Conservation (phyloP, 2,113 vertebrate species). For the Centropristis striata region DNA sequence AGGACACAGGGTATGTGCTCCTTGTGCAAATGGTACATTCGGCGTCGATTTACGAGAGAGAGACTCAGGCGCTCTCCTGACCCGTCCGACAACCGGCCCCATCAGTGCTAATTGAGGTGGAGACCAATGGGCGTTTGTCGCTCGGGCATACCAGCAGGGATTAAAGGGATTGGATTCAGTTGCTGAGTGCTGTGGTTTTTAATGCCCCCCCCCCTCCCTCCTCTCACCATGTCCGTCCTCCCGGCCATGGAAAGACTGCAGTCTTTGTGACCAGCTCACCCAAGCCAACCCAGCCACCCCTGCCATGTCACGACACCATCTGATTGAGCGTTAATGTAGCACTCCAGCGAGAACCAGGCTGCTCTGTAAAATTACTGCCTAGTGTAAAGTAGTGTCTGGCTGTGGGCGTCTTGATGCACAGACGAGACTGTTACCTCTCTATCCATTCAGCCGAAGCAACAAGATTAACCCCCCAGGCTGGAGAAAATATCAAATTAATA, state of each 20-base stretch:
- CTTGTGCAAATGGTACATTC: conserved; percentile 19
- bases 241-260: conserved; percentile 68
- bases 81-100: conserved; percentile 57
- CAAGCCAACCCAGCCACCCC: conserved; percentile 58
- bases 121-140: conserved; percentile 67
- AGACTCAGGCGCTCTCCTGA: conserved; percentile 52
- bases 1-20: conserved; percentile 15
- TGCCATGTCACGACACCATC: conserved; percentile 70
- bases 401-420: neutral
- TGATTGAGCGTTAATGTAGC: conserved; percentile 58
- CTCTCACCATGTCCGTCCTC: conserved; percentile 26
- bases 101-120: conserved; percentile 71
- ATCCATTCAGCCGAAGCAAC: conserved; percentile 28
- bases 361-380: conserved; percentile 45
- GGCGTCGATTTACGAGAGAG: neutral
- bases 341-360: conserved; percentile 29
- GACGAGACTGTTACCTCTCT: conserved; percentile 24
- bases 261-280: conserved; percentile 74
- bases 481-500: conserved; percentile 14
- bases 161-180: conserved; percentile 84
- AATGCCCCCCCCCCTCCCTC: conserved; percentile 49
- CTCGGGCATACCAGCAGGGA: conserved; percentile 79
- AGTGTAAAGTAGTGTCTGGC: conserved; percentile 45
- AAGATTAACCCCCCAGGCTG: conserved; percentile 1
- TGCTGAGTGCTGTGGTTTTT: conserved; percentile 83